Conservation (phyloP, 2,888 invertebrate species). For the Micropterix aruncella region DNA sequence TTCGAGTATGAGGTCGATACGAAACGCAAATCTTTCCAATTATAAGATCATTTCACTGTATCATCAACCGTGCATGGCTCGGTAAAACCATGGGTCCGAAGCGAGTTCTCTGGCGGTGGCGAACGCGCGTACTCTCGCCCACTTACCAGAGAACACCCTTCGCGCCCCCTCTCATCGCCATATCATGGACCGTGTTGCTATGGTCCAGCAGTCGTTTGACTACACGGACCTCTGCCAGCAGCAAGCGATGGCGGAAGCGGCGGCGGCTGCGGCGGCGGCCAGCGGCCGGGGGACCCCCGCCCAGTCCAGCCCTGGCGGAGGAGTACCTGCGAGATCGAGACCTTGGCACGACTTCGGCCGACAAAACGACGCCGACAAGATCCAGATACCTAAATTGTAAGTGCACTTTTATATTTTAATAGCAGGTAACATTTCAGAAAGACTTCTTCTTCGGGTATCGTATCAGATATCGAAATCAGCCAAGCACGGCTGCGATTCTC, state of each 20-base stretch:
- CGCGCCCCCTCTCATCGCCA: neutral
- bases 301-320: conserved; percentile 44
- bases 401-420: conserved; percentile 34
- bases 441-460: too few relatives aligned
- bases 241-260: conserved; percentile 31
- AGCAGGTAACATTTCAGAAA: too few relatives aligned
- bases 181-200: neutral
- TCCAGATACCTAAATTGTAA: conserved; percentile 97
- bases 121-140: too few relatives aligned
- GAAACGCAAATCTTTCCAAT: too few relatives aligned
- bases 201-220: conserved; percentile 66
- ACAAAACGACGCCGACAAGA: conserved; percentile 89
- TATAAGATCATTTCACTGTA: too few relatives aligned
- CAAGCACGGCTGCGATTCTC: too few relatives aligned
- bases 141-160: too few relatives aligned
- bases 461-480: too few relatives aligned
- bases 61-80: too few relatives aligned
- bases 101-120: too few relatives aligned
- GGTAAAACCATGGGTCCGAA: too few relatives aligned
- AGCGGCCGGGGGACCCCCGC: conserved; percentile 43
- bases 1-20: too few relatives aligned
- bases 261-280: conserved; percentile 34
- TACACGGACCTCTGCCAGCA: conserved; percentile 81
- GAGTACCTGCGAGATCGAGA: conserved; percentile 55
- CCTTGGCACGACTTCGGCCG: conserved; percentile 93